Evolutionary conservation across 1,140 invertebrate species (phyloP).

Genomic region (Patella vulgata): DNA sequence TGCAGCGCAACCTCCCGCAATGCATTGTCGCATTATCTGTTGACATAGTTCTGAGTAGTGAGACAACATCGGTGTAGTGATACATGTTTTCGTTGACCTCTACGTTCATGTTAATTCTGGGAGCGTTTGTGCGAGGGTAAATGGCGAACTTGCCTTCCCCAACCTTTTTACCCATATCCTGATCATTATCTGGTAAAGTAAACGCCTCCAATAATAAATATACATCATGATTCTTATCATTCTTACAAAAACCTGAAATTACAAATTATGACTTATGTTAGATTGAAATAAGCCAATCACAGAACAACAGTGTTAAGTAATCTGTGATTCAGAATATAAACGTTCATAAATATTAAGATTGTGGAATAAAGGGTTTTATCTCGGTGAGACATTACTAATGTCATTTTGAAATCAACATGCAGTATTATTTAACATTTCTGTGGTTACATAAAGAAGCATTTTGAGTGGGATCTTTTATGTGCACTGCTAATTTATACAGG

Average conservation of each 20-base stretch:
- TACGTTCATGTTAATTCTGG: constrained; percentile 53
- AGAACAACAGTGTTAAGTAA: neutral
- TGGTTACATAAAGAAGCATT: no score
- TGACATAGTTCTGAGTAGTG: constrained; percentile 41
- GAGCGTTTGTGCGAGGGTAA: constrained; percentile 60
- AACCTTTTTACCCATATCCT: constrained; percentile 51
- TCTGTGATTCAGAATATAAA: neutral
- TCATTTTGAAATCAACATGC: no score
- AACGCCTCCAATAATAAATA: constrained; percentile 59
- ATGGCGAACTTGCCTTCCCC: constrained; percentile 63
- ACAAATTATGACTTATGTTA: no score
- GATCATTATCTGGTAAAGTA: constrained; percentile 32
- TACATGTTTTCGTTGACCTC: constrained; percentile 58
- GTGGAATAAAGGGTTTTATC: no score
- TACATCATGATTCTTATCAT: constrained; percentile 62
- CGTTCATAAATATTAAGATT: no score
- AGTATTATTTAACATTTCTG: no score
- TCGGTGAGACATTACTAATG: no score
- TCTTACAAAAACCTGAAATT: constrained; percentile 59
- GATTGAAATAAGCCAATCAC: neutral
- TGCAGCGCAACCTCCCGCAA: constrained; percentile 56
- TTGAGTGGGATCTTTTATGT: no score
- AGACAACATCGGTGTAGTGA: constrained; percentile 50
- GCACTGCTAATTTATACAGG: no score
- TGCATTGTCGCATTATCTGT: constrained; percentile 58